phyloP scores from a whole-genome alignment of 2,113 vertebrate genomes.

The Scortum barcoo region DNA sequence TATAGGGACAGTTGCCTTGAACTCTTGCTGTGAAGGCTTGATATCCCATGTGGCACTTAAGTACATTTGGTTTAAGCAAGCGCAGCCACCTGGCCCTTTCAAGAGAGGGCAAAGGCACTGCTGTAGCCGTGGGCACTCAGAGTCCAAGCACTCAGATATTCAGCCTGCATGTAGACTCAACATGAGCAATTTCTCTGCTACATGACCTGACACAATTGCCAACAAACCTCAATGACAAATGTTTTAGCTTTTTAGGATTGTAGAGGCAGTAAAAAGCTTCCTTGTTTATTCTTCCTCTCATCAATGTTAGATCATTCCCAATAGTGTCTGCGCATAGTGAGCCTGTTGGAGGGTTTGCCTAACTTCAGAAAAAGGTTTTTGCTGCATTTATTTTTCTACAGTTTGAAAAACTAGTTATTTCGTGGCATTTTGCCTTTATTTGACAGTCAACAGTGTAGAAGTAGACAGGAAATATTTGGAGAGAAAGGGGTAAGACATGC shows the following conservation, averaged over 20 bases:
- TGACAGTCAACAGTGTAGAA: background rate
- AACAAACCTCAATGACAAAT: background rate
- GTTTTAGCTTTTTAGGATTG: background rate
- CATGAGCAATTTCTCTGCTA: conserved; percentile 25
- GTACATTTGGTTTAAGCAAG: conserved; percentile 43
- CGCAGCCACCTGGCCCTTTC: conserved; percentile 55
- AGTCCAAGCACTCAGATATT: conserved; percentile 26
- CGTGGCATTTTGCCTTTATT: background rate
- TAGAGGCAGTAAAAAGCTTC: background rate
- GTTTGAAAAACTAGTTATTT: background rate
- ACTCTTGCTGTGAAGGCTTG: conserved; percentile 4
- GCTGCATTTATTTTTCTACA: background rate
- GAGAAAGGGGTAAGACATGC: background rate
- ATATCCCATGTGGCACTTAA: conserved; percentile 44
- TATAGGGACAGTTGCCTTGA: conserved; percentile 31
- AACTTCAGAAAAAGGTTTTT: background rate
- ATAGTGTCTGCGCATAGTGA: background rate
- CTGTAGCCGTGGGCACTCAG: conserved; percentile 6
- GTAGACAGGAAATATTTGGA: background rate
- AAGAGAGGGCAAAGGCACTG: conserved; percentile 46
- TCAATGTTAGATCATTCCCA: background rate
- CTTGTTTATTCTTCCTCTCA: background rate
- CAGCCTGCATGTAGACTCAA: conserved; percentile 11
- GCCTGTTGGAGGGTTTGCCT: background rate
- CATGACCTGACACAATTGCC: background rate